A percentile compares a stretch with the other conserved stretches of the same genome.
Conservation (phyloP, 2,888 invertebrate genomes). For the Spodoptera exigua region DNA sequence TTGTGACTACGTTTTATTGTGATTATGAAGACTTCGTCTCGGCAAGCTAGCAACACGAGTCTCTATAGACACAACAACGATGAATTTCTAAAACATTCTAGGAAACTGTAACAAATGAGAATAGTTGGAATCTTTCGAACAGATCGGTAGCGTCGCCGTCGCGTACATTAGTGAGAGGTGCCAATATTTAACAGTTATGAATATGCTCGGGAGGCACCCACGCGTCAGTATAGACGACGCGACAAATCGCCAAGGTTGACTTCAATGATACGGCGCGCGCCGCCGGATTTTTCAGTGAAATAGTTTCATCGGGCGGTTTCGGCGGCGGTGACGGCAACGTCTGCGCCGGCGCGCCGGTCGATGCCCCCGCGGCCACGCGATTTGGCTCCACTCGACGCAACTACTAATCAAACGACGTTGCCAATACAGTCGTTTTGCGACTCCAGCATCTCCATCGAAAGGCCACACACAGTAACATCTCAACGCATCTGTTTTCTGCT, state of each 20-base stretch:
- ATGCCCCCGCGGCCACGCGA: conserved; percentile 85
- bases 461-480: conserved; percentile 22
- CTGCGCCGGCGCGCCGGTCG: conserved; percentile 87
- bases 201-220: conserved; percentile 82
- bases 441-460: conserved; percentile 49
- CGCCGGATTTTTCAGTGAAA: conserved; percentile 87
- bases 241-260: conserved; percentile 87
- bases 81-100: conserved; percentile 54
- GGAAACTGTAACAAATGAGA: conserved; percentile 60
- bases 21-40: conserved; percentile 16
- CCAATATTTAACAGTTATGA: conserved; percentile 83
- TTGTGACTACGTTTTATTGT: conserved; percentile 25
- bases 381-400: conserved; percentile 79
- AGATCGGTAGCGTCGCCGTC: conserved; percentile 52
- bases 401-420: conserved; percentile 76
- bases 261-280: conserved; percentile 83
- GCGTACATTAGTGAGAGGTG: conserved; percentile 75
- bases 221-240: conserved; percentile 83
- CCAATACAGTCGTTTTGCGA: conserved; percentile 60
- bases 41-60: conserved; percentile 28
- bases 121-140: conserved; percentile 59
- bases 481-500: conserved; percentile 7
- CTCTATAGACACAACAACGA: conserved; percentile 46
- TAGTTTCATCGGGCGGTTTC: conserved; percentile 83
- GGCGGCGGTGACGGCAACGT: conserved; percentile 85